Conservation (phyloP, 2,113 vertebrate genomes). For the Toxotes jaculatrix region DNA sequence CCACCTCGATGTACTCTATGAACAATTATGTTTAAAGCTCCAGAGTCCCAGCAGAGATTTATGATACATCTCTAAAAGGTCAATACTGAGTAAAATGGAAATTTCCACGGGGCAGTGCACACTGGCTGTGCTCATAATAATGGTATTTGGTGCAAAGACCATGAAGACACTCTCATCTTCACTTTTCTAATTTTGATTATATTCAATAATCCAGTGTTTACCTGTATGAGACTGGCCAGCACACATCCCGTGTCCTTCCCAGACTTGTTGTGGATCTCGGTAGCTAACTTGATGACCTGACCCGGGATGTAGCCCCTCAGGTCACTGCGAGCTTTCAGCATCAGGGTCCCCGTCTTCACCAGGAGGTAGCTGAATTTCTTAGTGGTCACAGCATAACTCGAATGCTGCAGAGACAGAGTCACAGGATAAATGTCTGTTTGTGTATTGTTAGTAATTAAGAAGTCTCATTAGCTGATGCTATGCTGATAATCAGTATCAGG, state of each 20-base stretch:
- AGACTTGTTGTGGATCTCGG: constrained; percentile 95
- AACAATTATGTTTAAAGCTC: constrained; percentile 3
- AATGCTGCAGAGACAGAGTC: constrained; percentile 81
- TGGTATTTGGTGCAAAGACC: background rate
- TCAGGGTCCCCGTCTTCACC: constrained; percentile 93
- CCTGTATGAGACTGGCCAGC: constrained; percentile 96
- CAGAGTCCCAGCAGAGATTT: constrained; percentile 13
- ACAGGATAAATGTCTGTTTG: background rate
- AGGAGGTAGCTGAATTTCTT: constrained; percentile 98
- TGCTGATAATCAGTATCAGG: constrained; percentile 2
- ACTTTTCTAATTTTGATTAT: background rate
- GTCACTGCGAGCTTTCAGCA: constrained; percentile 89
- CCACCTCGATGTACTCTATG: background rate
- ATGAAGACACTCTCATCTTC: background rate
- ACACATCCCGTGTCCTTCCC: constrained; percentile 93
- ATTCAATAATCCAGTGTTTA: constrained; percentile 52
- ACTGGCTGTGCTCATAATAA: constrained; percentile 1
- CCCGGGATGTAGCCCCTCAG: constrained; percentile 93
- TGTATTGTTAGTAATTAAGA: background rate
- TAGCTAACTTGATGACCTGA: constrained; percentile 91
- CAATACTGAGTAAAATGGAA: background rate
- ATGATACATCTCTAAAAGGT: constrained; percentile 5
- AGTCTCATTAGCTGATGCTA: background rate
- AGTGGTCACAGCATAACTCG: constrained; percentile 87
- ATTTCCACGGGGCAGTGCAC: background rate